Conservation (phyloP, 1,140 invertebrate genomes). For the Drosophila ananassae region DNA sequence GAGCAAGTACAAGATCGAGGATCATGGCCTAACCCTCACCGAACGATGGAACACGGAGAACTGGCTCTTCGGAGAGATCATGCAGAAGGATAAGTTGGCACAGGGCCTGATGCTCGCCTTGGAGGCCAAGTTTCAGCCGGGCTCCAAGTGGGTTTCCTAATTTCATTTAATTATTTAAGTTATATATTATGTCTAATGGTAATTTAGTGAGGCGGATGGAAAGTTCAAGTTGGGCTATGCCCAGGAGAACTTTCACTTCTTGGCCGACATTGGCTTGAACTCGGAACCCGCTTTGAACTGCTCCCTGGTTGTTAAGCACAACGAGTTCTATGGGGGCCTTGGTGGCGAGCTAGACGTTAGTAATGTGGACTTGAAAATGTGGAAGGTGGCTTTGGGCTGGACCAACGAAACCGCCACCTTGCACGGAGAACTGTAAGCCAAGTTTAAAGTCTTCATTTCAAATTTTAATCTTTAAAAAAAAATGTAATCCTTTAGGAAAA, state of each 20-base stretch:
- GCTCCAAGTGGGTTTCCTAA: conserved; percentile 27
- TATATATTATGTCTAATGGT: neutral
- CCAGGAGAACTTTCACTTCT: conserved; percentile 46
- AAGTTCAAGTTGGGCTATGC: conserved; percentile 45
- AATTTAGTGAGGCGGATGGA: conserved; percentile 32
- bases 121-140: conserved; percentile 53
- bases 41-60: conserved; percentile 69
- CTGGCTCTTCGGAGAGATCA: conserved; percentile 58
- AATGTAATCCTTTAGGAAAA: neutral
- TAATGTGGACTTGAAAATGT: neutral
- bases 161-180: neutral
- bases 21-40: conserved; percentile 55
- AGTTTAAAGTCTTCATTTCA: no score
- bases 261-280: conserved; percentile 31
- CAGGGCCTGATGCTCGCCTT: conserved; percentile 55
- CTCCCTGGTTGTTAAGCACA: conserved; percentile 44
- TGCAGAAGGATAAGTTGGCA: conserved; percentile 57
- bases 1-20: conserved; percentile 66
- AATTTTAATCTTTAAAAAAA: no score
- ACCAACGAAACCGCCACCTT: conserved; percentile 45
- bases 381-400: conserved; percentile 59
- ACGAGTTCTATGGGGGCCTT: conserved; percentile 57
- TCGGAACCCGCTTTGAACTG: conserved; percentile 18
- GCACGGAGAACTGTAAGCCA: conserved; percentile 60
- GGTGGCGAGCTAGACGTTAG: conserved; percentile 15